Conservation (phyloP, 1,140 invertebrate species). For the Tetramorium alpestre region DNA sequence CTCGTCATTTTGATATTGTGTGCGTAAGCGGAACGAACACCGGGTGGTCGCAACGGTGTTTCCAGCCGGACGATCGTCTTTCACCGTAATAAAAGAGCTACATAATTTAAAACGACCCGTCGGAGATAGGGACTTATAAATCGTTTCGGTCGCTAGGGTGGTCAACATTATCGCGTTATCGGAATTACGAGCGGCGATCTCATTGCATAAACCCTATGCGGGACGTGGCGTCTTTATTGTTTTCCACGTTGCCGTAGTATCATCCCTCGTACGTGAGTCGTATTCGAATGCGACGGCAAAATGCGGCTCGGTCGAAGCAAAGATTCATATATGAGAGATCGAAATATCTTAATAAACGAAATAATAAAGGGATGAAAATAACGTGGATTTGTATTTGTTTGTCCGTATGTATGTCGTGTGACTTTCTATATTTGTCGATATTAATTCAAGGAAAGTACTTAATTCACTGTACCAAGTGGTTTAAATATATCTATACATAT, state of each 20-base stretch:
- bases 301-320: neutral
- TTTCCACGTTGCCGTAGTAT: constrained; percentile 70
- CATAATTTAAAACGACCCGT: constrained; percentile 80
- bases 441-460: neutral
- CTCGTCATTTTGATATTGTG: constrained; percentile 51
- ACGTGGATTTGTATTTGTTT: neutral
- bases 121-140: constrained; percentile 81
- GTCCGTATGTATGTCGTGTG: neutral
- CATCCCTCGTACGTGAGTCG: constrained; percentile 71
- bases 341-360: constrained; percentile 20
- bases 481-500: neutral
- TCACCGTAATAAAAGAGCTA: constrained; percentile 79
- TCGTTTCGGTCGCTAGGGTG: constrained; percentile 77
- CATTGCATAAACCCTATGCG: constrained; percentile 31
- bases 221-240: constrained; percentile 74
- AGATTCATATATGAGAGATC: constrained; percentile 29
- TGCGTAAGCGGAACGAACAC: constrained; percentile 50
- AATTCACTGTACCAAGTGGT: neutral
- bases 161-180: constrained; percentile 81
- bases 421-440: neutral
- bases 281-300: constrained; percentile 64
- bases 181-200: constrained; percentile 75
- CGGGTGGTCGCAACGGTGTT: constrained; percentile 1
- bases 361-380: neutral
- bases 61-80: constrained; percentile 52